phyloP scores from a whole-genome alignment of 1,140 invertebrate species.

The Caenorhabditis brenneri region DNA sequence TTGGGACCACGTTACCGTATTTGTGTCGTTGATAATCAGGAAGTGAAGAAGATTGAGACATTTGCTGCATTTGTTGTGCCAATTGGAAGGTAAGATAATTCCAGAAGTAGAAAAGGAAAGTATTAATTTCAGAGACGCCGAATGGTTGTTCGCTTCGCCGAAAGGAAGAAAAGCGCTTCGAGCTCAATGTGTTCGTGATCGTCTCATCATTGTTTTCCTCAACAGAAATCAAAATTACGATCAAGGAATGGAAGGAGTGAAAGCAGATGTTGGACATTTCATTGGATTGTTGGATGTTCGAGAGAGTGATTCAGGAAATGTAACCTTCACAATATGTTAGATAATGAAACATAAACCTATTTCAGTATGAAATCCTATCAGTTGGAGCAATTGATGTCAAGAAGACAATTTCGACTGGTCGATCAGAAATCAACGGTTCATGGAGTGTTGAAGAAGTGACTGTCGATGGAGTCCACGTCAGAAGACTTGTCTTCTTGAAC shows the following conservation, averaged over 20 bases:
- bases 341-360: not conserved
- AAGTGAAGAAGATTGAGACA: slow-evolving; percentile 51
- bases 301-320: not conserved
- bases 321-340: not conserved
- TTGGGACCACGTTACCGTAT: slow-evolving; percentile 59
- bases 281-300: slow-evolving; percentile 18
- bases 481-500: slow-evolving; percentile 62
- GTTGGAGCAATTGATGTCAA: slow-evolving; percentile 60
- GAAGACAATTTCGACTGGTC: slow-evolving; percentile 55
- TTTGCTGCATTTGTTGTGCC: slow-evolving; percentile 64
- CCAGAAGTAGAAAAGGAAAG: too few relatives aligned
- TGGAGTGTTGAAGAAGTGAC: slow-evolving; percentile 66
- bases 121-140: slow-evolving; percentile 55
- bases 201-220: slow-evolving; percentile 44
- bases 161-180: slow-evolving; percentile 62
- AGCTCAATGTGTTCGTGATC: slow-evolving; percentile 48
- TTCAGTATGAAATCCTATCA: slow-evolving; percentile 64
- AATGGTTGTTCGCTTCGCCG: slow-evolving; percentile 64
- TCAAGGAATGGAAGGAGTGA: not conserved
- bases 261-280: slow-evolving; percentile 12
- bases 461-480: slow-evolving; percentile 27
- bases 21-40: slow-evolving; percentile 57
- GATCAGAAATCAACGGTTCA: slow-evolving; percentile 61
- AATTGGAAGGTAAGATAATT: slow-evolving; percentile 59
- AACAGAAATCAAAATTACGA: slow-evolving; percentile 55